Percentiles rank a stretch among this genome's conserved stretches.
Conservation (phyloP, 2,888 invertebrate genomes). For the Tetanocera ferruginea region DNA sequence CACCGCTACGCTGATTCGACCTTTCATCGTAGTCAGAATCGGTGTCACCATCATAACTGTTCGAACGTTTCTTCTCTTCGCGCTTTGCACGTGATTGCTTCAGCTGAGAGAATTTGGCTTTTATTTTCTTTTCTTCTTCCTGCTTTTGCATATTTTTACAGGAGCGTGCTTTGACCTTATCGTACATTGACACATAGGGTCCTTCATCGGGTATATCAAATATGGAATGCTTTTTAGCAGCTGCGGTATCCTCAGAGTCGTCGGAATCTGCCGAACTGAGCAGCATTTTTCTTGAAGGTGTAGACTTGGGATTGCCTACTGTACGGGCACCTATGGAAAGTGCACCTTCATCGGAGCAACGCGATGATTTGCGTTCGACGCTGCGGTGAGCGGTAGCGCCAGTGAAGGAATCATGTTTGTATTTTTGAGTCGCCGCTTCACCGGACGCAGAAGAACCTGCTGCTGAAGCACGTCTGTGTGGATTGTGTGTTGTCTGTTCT, state of each 20-base stretch:
- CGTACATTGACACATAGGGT: constrained; percentile 97
- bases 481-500: constrained; percentile 51
- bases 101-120: constrained; percentile 89
- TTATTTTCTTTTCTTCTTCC: constrained; percentile 90
- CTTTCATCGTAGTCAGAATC: constrained; percentile 74
- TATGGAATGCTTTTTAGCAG: constrained; percentile 86
- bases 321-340: constrained; percentile 48
- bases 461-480: constrained; percentile 55
- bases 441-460: constrained; percentile 52
- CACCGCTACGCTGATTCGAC: constrained; percentile 52
- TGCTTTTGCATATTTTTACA: constrained; percentile 95
- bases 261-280: constrained; percentile 79
- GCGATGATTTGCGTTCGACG: constrained; percentile 59
- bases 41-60: constrained; percentile 90
- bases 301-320: constrained; percentile 44
- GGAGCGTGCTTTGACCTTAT: constrained; percentile 94
- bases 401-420: neutral
- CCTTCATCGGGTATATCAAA: constrained; percentile 88
- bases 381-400: constrained; percentile 46
- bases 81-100: constrained; percentile 90
- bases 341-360: constrained; percentile 56
- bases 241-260: constrained; percentile 70
- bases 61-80: constrained; percentile 89
- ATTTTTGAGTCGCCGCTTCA: neutral
- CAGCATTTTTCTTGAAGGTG: constrained; percentile 63